Evolutionary conservation across 2,797 vertebrate species (phyloP).

Genomic region (Poecilia picta): DNA sequence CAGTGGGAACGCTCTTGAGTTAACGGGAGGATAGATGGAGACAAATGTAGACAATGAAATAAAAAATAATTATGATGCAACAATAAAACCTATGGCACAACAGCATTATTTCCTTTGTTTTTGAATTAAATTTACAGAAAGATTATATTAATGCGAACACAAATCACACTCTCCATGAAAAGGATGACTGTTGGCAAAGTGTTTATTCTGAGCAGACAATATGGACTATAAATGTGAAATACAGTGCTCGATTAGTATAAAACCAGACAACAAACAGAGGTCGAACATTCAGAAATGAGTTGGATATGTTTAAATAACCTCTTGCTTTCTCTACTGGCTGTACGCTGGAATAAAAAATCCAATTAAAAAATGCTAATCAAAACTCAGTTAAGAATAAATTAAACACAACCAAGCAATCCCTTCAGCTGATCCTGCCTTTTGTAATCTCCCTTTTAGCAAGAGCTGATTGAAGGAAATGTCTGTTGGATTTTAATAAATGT

Average conservation of each 20-base stretch:
- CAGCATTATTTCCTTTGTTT: neutral
- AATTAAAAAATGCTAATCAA: neutral
- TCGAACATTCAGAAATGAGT: conserved; percentile 53
- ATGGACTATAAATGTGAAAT: conserved; percentile 70
- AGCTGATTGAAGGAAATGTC: conserved; percentile 3
- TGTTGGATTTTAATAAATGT: conserved; percentile 6
- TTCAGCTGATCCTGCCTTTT: conserved; percentile 5
- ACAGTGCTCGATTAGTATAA: conserved; percentile 73
- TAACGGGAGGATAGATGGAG: neutral
- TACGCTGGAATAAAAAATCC: conserved; percentile 18
- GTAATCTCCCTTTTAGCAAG: neutral
- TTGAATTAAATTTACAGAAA: neutral
- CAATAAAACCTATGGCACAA: neutral
- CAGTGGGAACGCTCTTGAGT: neutral
- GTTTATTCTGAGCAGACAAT: conserved; percentile 80
- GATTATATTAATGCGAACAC: no score
- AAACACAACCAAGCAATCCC: conserved; percentile 1
- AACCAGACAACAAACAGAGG: conserved; percentile 50
- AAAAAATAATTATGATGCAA: neutral
- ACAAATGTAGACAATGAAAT: neutral
- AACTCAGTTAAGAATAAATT: conserved; percentile 5
- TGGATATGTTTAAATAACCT: conserved; percentile 17
- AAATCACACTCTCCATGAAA: neutral
- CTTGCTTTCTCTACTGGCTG: conserved; percentile 13
- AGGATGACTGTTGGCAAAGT: conserved; percentile 50